Base-by-base conservation (phyloP, 2,113 vertebrate genomes). In the Thunnus thynnus region DNA sequence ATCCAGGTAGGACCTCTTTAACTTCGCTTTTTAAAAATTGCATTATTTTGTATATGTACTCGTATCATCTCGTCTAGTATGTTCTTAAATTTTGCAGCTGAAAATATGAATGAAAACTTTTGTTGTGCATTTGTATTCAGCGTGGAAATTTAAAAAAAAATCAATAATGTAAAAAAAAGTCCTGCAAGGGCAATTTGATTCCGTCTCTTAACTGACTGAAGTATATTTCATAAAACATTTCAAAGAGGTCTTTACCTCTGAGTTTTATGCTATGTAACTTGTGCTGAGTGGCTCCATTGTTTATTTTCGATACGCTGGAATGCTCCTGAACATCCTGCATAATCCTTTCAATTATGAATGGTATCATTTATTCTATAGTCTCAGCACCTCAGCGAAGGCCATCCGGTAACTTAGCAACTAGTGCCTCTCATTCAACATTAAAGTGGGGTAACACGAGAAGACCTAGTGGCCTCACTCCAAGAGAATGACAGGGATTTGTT, bases 401-500 rank as follows among this genome's bases (percentile, higher is more conserved):
- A 10, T 48, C 71, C 10, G 67, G 89, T 94, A 91, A 81, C 93
- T 80, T 91, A 90, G 94, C 90, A 93, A 95, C 91, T 13, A 18
- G 70, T 51, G 66, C 67, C 62, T 76, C 87, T 93, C 92, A 94
- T 95, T 90, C 90, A 94, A 91, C 87, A 92, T 94, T 92, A 93
- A 95, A 89, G 89, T 41, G 71, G 80, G 51, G 93, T 82, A 95
- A 95, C 73, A 11, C 69, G 91, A 95, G 92, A 89, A 16, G 86
- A 56, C 55, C 52, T 70, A 16, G 78, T 51, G 86, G 82, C 83
- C 69, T 64, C 80, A 27, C 36, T 79, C 64, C 61, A 57, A 60
- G 50, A 88, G 80, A 62, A 76, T 64, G 86, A 91, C 87, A 69
- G 73, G 89, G 85, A 93, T 93, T 94, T 91, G 88, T 88, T 88